Evolutionary conservation across 2,113 vertebrate genomes (phyloP).

Genomic region (Odocoileus virginianus): DNA sequence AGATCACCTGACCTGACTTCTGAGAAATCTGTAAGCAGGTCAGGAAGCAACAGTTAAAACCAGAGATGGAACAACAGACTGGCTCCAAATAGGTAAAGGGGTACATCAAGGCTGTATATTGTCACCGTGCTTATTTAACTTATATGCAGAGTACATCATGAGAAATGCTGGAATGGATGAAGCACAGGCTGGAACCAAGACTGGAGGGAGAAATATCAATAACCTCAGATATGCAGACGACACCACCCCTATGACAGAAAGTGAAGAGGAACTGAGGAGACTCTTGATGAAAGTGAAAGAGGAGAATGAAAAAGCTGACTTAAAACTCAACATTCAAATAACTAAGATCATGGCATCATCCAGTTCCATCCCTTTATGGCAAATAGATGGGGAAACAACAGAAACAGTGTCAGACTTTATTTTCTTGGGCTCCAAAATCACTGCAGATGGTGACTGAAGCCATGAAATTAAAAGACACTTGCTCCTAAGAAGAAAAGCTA

Average conservation of each 20-base stretch:
- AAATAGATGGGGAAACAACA: not conserved
- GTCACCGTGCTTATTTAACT: not conserved
- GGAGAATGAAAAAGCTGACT: not conserved
- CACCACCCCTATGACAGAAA: not conserved
- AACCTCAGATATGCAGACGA: not conserved
- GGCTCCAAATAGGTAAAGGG: not conserved
- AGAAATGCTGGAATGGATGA: not conserved
- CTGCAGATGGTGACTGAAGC: not conserved
- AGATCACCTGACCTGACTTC: not conserved
- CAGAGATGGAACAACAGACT: not conserved
- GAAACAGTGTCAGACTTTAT: not conserved
- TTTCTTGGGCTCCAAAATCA: not conserved
- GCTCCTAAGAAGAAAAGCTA: not conserved
- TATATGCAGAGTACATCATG: not conserved
- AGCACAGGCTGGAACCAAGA: not conserved
- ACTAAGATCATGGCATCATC: not conserved
- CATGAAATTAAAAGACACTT: not conserved
- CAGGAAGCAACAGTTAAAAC: not conserved
- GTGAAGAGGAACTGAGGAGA: fast-evolving
- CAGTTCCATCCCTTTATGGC: not conserved
- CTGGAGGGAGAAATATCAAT: not conserved
- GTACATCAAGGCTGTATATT: not conserved
- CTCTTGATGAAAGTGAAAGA: not conserved
- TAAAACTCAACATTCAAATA: not conserved
- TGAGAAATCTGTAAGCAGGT: not conserved